Percentiles rank a stretch among this genome's conserved stretches.
phyloP scores from a whole-genome alignment of 2,113 vertebrate genomes.

The Pipa parva region DNA sequence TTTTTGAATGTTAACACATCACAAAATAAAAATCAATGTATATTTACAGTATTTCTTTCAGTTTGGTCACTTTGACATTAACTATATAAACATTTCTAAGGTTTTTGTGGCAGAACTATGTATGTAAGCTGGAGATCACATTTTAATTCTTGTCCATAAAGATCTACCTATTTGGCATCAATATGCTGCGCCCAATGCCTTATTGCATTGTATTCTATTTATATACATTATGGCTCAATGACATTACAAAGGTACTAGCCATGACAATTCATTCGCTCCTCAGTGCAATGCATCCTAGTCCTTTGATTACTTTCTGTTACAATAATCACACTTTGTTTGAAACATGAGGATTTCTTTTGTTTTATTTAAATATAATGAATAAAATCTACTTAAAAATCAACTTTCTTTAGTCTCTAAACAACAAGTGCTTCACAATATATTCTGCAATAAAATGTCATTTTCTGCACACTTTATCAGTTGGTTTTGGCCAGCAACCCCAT shows the following conservation, averaged over 20 bases:
- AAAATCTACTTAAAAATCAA: conserved; percentile 30
- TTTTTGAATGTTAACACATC: conserved; percentile 65
- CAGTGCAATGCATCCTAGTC: conserved; percentile 45
- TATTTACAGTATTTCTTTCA: conserved; percentile 62
- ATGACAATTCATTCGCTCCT: conserved; percentile 18
- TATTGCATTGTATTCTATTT: conserved; percentile 57
- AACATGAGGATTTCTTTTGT: conserved; percentile 41
- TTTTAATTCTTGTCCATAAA: conserved; percentile 47
- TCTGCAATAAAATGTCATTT: conserved; percentile 15
- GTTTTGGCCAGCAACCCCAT: conserved; percentile 58
- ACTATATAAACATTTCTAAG: conserved; percentile 54
- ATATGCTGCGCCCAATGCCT: conserved; percentile 51
- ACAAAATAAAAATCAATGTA: conserved; percentile 62
- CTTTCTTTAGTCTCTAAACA: conserved; percentile 11
- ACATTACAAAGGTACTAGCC: conserved; percentile 48
- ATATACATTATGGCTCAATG: conserved; percentile 66
- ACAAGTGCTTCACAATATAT: conserved; percentile 12
- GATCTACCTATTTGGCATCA: conserved; percentile 54
- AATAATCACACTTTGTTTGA: conserved; percentile 46
- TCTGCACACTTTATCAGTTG: background rate
- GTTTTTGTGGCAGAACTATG: conserved; percentile 53
- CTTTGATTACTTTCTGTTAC: conserved; percentile 39
- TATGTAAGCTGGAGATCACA: conserved; percentile 50
- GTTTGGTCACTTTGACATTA: conserved; percentile 53
- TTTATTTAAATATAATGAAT: conserved; percentile 37